A percentile compares a stretch with the other conserved stretches of the same genome.
phyloP scores from a whole-genome alignment of 92 coral and sea anemone genomes.

The Meandrina meandrites region DNA sequence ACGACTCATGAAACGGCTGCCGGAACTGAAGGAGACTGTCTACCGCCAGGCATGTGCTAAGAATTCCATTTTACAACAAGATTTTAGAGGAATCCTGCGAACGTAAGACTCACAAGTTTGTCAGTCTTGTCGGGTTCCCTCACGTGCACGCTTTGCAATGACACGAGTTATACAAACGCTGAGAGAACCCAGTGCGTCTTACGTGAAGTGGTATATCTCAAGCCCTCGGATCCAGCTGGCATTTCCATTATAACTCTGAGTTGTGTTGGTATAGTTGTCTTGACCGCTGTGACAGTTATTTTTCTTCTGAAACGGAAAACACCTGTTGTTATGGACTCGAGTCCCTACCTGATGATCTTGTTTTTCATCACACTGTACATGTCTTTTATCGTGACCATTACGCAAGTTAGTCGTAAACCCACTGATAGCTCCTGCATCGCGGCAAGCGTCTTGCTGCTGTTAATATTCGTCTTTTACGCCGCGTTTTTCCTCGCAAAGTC shows the following conservation, averaged over 20 bases:
- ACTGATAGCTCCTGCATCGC: constrained; percentile 62
- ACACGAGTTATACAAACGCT: constrained; percentile 72
- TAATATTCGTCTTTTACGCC: constrained; percentile 58
- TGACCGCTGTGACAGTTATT: constrained; percentile 53
- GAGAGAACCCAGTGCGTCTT: constrained; percentile 67
- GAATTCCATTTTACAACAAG: no score
- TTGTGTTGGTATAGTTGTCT: constrained; percentile 61
- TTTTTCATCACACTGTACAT: constrained; percentile 58
- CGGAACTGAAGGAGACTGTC: no score
- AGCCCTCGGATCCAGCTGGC: constrained; percentile 67
- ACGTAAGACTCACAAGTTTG: no score
- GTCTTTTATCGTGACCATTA: constrained; percentile 61
- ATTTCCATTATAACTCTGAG: constrained; percentile 67
- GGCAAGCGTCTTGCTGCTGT: constrained; percentile 46
- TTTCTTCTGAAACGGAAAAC: constrained; percentile 58
- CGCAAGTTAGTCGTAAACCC: constrained; percentile 60
- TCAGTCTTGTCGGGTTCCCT: constrained; percentile 74
- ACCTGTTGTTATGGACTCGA: constrained; percentile 71
- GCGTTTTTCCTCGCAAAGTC: constrained; percentile 81
- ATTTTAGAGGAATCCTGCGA: no score
- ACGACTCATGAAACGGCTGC: no score
- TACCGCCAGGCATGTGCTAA: no score
- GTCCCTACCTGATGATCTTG: constrained; percentile 51
- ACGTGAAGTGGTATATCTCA: constrained; percentile 64
- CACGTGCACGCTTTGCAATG: constrained; percentile 69